Evolutionary conservation across 2,113 vertebrate genomes (phyloP), one percentile per base, ranked within the genome.

Genomic region (Petromus typicus): DNA sequence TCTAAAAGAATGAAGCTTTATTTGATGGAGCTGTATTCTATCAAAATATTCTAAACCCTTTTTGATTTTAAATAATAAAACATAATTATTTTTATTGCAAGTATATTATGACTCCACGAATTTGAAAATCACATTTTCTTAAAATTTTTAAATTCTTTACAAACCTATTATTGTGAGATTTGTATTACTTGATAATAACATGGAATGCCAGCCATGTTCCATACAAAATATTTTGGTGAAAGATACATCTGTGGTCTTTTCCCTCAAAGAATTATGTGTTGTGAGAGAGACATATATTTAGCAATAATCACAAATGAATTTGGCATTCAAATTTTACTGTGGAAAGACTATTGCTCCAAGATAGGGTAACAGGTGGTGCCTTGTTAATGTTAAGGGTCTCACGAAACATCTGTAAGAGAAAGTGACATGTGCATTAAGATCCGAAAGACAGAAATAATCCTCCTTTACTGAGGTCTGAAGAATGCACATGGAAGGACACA

Each of bases 41-140:
- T 51, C 23, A 85, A 71, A 85, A 56, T 71, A 88, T 63, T 93
- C 34, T 66, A 75, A 88, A 30, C 51, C 27, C 27, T 5, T 45
- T 48, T 73, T 43, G 20, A 48, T 48, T 48, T 76, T 45, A 10
- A 79, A 88, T 25, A 10, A 43, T 13, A 25, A 84, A 85, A 48
- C 69, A 22, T 17, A 89, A 27, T 66, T 56, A 57, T 78, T 92
- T 92, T 93, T 79, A 76, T 67, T 93, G 4, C 23, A 95, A 95
- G 63, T 51, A 67, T 13, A 32, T 71, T 57, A 61, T 64, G 22
- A 67, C 16, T 7, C 7, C 85, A 1, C 84, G 37, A 59, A 43
- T 64, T 82, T 80, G 59, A 84, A 88, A 90, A 95, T 34, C 2
- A 17, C 8, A 14, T 56, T 88, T 95, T 89, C 81, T 82, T 34